Base-by-base conservation (phyloP, 2,797 vertebrate species). In the Amphiprion clarkii region DNA sequence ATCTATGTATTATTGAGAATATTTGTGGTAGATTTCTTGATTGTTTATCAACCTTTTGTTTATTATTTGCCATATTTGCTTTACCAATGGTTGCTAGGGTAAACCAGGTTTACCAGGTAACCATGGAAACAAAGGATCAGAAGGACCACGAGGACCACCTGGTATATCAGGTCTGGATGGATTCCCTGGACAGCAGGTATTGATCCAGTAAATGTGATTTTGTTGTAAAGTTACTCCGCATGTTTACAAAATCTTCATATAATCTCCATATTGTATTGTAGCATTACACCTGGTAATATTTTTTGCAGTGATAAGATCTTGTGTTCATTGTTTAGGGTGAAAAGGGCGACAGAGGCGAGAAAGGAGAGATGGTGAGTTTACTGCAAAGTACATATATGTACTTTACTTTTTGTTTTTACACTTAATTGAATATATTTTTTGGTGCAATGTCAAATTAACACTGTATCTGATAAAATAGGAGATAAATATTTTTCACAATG, bases 91-190 rank as follows among this genome's bases (percentile, higher is more conserved):
- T 73, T 56, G 76, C 1, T 46, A 95, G 95, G 96, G 96, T 44
- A 93, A 79, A 11, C 76, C 95, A 0, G 98, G 98, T 57, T 79
- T 94, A 0, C 89, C 94, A 0, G 97, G 97, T 40, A 83, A 48
- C 12, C 88, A 93, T 0, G 97, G 97, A 48, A 66, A 84, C 0
- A 97, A 97, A 93, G 98, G 70, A 9, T 79, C 76, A 81, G 94
- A 5, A 49, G 95, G 94, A 46, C 52, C 67, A 6, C 76, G 89
- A 93, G 95, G 98, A 0, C 46, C 91, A 52, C 88, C 96, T 0
- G 98, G 98, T 42, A 89, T 92, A 0, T 90, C 95, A 0, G 98
- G 97, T 11, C 40, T 95, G 25, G 95, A 96, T 7, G 97, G 98
- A 13, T 89, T 92, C 12, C 86, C 93, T 0, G 98, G 98, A 56